Evolutionary conservation across 2,888 invertebrate species (phyloP).

Genomic region (Parelbella ahira): DNA sequence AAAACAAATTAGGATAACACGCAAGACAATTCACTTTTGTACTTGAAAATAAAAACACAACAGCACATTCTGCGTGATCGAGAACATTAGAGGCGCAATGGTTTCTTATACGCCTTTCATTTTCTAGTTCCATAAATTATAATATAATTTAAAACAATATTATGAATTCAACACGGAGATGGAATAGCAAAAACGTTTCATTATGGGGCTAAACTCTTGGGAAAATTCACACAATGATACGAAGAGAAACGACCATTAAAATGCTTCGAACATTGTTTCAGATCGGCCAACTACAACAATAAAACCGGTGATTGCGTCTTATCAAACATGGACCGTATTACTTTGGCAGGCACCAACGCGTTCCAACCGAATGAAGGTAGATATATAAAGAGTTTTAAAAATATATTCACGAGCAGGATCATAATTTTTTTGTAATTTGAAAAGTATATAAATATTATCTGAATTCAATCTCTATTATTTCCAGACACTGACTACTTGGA

Average conservation of each 20-base stretch:
- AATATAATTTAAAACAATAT: constrained; percentile 22
- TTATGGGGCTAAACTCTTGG: constrained; percentile 40
- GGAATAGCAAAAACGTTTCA: constrained; percentile 40
- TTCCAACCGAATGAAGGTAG: constrained; percentile 85
- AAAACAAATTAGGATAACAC: too few species aligned
- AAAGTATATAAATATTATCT: too few species aligned
- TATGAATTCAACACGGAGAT: constrained; percentile 21
- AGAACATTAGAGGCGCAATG: constrained; percentile 10
- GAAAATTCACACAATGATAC: constrained; percentile 67
- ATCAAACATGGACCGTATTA: constrained; percentile 95
- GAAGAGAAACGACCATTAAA: constrained; percentile 46
- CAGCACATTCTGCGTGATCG: constrained; percentile 6
- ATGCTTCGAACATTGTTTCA: constrained; percentile 68
- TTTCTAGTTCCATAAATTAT: constrained; percentile 23
- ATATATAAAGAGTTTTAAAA: too few species aligned
- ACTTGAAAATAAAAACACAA: constrained; percentile 1
- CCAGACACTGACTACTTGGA: constrained; percentile 89
- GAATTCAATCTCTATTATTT: constrained; percentile 31
- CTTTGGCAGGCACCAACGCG: constrained; percentile 89
- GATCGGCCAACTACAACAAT: constrained; percentile 95
- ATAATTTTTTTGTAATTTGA: too few species aligned
- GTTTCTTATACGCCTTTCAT: constrained; percentile 12
- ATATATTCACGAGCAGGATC: too few species aligned
- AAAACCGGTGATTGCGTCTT: constrained; percentile 91
- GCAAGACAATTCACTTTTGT: constrained; percentile 5